A percentile compares a stretch with the other conserved stretches of the same genome.
phyloP scores from a whole-genome alignment of 1,140 invertebrate species.

The Drosophila orosa region DNA sequence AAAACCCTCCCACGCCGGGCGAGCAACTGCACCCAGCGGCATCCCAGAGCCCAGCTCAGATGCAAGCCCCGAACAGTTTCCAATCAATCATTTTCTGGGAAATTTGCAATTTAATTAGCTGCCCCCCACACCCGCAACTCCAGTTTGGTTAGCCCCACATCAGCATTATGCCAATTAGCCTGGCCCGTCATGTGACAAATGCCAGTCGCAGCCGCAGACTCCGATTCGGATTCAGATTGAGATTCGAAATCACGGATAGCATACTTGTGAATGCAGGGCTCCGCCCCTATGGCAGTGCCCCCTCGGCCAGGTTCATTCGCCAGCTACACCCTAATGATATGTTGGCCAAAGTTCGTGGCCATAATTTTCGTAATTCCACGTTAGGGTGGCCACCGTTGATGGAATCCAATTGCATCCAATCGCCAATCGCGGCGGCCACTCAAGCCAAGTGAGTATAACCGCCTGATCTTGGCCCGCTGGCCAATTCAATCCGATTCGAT shows the following conservation, averaged over 20 bases:
- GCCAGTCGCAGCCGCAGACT: slow-evolving; percentile 3
- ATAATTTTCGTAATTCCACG: slow-evolving; percentile 75
- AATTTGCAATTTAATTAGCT: slow-evolving; percentile 62
- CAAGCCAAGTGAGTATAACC: slow-evolving; percentile 37
- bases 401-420: slow-evolving; percentile 67
- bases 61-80: slow-evolving; percentile 14
- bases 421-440: slow-evolving; percentile 35
- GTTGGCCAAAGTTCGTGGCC: slow-evolving; percentile 38
- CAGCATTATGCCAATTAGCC: slow-evolving; percentile 59
- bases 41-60: slow-evolving; percentile 41
- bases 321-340: slow-evolving; percentile 68
- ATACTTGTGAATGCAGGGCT: slow-evolving; percentile 1
- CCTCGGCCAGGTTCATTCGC: slow-evolving; percentile 15
- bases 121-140: slow-evolving; percentile 35
- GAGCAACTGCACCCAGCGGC: slow-evolving; percentile 32
- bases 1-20: slow-evolving; percentile 38
- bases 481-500: slow-evolving; percentile 42
- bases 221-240: neutral
- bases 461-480: slow-evolving; percentile 45
- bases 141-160: slow-evolving; percentile 19
- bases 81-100: slow-evolving; percentile 66
- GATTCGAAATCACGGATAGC: slow-evolving; percentile 13
- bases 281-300: slow-evolving; percentile 3
- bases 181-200: slow-evolving; percentile 44
- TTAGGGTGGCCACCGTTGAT: slow-evolving; percentile 72